Base-by-base conservation (phyloP, 2,113 vertebrate genomes). In the Eptatretus burgeri region DNA sequence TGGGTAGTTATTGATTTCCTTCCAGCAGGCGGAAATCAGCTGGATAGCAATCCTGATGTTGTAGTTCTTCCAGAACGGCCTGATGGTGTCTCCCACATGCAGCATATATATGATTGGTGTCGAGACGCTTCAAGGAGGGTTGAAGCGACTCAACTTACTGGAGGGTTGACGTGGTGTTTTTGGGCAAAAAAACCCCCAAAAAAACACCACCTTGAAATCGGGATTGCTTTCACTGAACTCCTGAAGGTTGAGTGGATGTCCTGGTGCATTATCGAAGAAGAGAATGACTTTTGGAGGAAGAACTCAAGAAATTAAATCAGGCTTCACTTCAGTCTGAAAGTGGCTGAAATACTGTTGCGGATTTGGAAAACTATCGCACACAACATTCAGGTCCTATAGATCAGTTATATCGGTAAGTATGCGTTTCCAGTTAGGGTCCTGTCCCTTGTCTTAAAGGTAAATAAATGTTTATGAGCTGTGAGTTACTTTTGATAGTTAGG, bases 41-140 rank as follows among this genome's bases (percentile, higher is more conserved):
- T 60, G n/a, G n/a, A 60, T 60, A 11, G 56, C 56, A 60, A 17
- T 20, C 56, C 56, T 60, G 20, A 60, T 60, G 20, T 60, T 60
- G 56, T 60, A 60, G 20, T n/a, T 20, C 9, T 60, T 60, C 56
- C 56, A 60, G 56, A n/a, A 60, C 10, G n/a, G n/a, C n/a, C 56
- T 9, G 11, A 60, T 17, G 11, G 56, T 60, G 56, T 60, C 56
- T 17, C 3, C 27, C 27, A 41, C 3, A 41, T 60, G n/a, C 9
- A 60, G 12, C 56, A 60, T 10, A 17, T n/a, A 19, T 60, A n/a
- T 19, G 9, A n/a, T 19, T 60, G 8, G 19, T 17, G 56, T 10
- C 9, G 56, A 17, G 10, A 19, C 10, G 10, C 12, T 60, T 60
- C 9, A 60, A 9, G n/a, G 10, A 10, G n/a, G 19, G n/a, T 17